A percentile compares a stretch with the other conserved stretches of the same genome.
Conservation (phyloP, 1,140 invertebrate genomes). For the Cepaea nemoralis region DNA sequence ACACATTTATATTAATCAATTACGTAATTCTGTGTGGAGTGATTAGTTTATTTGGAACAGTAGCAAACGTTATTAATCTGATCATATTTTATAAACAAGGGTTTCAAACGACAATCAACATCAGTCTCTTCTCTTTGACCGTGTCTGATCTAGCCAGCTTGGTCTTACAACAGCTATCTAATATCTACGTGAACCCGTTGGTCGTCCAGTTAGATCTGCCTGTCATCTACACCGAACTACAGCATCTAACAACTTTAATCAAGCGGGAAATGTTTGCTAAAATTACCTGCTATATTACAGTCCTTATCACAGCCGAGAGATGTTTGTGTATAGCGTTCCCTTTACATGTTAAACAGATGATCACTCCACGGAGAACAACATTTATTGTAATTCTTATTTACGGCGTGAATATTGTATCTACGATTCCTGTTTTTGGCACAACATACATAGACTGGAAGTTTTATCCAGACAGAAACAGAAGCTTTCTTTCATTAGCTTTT, state of each 20-base stretch:
- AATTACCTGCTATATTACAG: neutral
- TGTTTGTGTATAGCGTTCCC: too few species aligned
- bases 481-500: neutral
- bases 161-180: neutral
- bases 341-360: too few species aligned
- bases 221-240: neutral
- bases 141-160: neutral
- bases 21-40: neutral
- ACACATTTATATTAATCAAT: too few species aligned
- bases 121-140: conserved; percentile 12
- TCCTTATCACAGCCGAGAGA: neutral
- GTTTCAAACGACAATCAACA: neutral
- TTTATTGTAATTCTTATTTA: neutral
- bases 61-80: conserved; percentile 2
- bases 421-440: neutral
- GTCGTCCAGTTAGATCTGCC: neutral
- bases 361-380: too few species aligned
- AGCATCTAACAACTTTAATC: neutral
- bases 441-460: conserved; percentile 6
- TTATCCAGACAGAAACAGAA: neutral
- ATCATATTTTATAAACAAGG: conserved; percentile 10
- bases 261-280: neutral
- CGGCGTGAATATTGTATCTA: neutral
- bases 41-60: neutral
- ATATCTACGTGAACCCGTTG: neutral